A percentile compares a stretch with the other conserved stretches of the same genome.
Evolutionary conservation across 2,797 vertebrate species (phyloP).

Genomic region (Psittacula echo): DNA sequence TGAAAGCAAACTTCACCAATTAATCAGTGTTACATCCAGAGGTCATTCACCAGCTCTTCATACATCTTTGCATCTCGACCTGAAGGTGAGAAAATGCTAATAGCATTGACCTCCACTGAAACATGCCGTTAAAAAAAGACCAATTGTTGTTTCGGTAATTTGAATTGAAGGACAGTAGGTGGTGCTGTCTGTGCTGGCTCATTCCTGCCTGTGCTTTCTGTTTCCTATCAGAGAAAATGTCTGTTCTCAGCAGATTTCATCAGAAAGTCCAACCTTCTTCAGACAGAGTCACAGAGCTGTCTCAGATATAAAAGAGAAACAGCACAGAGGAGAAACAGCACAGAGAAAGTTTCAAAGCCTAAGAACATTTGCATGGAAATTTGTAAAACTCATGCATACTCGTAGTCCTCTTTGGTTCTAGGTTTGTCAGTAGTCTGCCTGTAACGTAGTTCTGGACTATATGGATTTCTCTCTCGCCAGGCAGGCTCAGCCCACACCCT

Average conservation of each 20-base stretch:
- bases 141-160: not conserved
- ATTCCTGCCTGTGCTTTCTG: accelerated
- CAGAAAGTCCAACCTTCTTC: not conserved
- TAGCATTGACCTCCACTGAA: not conserved
- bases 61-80: not conserved
- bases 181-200: not conserved
- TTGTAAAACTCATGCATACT: not conserved
- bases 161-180: not conserved
- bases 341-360: not conserved
- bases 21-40: conserved; percentile 42
- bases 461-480: not conserved
- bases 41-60: not conserved
- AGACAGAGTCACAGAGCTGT: accelerated
- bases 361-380: not conserved
- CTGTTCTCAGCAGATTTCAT: not conserved
- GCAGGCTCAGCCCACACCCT: not conserved
- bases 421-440: not conserved
- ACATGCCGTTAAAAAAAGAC: not conserved
- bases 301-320: not conserved
- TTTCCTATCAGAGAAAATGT: not conserved
- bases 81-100: not conserved
- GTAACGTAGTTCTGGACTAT: not conserved
- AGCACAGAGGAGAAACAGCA: not conserved
- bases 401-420: not conserved
- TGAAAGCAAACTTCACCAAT: conserved; percentile 30